Evolutionary conservation across 2,888 invertebrate genomes (phyloP).

Genomic region (Chaetogeoica ovagalla): DNA sequence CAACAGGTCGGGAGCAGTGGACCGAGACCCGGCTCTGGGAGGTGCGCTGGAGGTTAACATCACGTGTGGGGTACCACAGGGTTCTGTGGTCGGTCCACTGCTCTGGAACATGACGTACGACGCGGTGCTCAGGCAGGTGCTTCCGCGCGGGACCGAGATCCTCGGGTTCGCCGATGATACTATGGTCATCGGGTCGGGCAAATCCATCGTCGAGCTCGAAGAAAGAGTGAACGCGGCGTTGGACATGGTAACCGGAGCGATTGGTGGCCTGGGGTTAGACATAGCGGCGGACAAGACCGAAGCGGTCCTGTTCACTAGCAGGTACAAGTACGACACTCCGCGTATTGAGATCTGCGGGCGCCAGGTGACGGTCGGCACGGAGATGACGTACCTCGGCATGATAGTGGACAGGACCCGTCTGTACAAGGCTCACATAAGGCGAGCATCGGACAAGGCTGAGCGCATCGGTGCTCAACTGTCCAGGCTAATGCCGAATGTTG

Average conservation of each 20-base stretch:
- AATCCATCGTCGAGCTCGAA: background rate
- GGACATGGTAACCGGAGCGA: rapidly evolving
- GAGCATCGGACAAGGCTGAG: background rate
- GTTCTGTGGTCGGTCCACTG: background rate
- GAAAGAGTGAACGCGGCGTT: background rate
- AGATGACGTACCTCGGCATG: background rate
- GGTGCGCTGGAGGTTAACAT: background rate
- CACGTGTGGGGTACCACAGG: background rate
- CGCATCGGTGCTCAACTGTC: background rate
- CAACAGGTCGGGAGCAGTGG: background rate
- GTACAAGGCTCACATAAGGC: background rate
- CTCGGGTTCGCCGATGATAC: background rate
- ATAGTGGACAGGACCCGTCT: background rate
- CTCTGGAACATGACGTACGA: background rate
- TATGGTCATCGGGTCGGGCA: background rate
- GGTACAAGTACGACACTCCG: background rate
- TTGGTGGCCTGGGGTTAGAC: background rate
- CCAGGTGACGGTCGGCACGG: background rate
- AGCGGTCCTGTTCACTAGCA: background rate
- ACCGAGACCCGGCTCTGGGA: too few species aligned
- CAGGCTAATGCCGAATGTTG: background rate
- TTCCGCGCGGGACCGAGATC: background rate
- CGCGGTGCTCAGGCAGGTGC: background rate
- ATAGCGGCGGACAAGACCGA: background rate
- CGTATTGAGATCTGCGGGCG: background rate